These are phyloP conservation scores for Spisula subtruncata DNA, from an alignment of 2,888 invertebrate genomes.

Conservation along the genomic window DNA sequence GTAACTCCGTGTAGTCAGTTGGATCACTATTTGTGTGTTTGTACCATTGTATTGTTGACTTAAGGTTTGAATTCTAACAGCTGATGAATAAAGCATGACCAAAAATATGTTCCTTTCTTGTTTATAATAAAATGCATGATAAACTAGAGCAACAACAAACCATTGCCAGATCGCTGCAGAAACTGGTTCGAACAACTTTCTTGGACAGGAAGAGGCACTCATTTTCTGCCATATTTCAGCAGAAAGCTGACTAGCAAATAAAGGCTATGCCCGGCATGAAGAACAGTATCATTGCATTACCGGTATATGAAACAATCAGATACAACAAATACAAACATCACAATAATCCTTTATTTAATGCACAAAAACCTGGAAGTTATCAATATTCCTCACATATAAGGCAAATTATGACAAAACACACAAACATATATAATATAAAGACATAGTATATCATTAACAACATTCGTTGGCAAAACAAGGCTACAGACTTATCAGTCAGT, in stretches of 20 bases:
- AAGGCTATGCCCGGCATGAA: too few relatives aligned
- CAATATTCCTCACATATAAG: slow-evolving; percentile 8
- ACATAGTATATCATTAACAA: background rate
- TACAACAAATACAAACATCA: background rate
- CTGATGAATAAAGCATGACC: slow-evolving; percentile 31
- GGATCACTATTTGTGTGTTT: background rate
- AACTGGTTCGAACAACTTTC: too few relatives aligned
- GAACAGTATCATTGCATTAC: too few relatives aligned
- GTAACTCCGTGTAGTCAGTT: background rate
- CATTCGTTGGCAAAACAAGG: background rate
- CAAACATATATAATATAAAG: background rate
- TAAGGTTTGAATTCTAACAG: slow-evolving; percentile 30
- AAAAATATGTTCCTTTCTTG: background rate
- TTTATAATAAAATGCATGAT: background rate
- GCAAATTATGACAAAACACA: background rate
- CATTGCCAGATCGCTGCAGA: too few relatives aligned
- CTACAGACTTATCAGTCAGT: background rate
- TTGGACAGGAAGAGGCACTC: too few relatives aligned
- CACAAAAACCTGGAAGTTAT: slow-evolving; percentile 12
- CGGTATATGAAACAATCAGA: background rate
- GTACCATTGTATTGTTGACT: slow-evolving; percentile 32
- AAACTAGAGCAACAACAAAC: too few relatives aligned
- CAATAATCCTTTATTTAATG: background rate
- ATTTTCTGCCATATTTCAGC: too few relatives aligned
- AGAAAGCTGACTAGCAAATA: too few relatives aligned